Evolutionary conservation across 1,140 invertebrate genomes (phyloP).

Genomic region (Lordiphosa stackelbergi): DNA sequence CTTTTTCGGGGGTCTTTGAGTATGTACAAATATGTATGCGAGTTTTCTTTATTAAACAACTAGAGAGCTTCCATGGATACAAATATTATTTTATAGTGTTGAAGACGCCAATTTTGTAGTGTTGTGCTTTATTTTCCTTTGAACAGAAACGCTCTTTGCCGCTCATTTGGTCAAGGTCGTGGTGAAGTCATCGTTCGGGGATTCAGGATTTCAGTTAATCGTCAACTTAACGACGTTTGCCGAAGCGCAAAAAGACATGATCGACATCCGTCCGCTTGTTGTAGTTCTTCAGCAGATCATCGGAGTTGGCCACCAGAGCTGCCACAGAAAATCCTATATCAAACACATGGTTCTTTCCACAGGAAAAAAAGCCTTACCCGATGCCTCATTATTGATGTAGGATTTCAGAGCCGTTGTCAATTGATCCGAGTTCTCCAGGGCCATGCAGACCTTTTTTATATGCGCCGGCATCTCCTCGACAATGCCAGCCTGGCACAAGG

Average conservation of each 20-base stretch:
- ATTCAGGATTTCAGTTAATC: neutral
- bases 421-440: slow-evolving; percentile 74
- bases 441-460: slow-evolving; percentile 72
- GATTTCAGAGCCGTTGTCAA: slow-evolving; percentile 64
- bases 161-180: slow-evolving; percentile 38
- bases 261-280: slow-evolving; percentile 87
- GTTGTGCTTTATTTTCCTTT: slow-evolving; percentile 16
- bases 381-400: slow-evolving; percentile 75
- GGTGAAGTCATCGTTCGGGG: slow-evolving; percentile 8
- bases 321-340: slow-evolving; percentile 3
- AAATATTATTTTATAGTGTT: slow-evolving; percentile 28
- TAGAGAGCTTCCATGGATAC: slow-evolving; percentile 67
- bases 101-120: slow-evolving; percentile 44
- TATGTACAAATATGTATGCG: slow-evolving; percentile 44
- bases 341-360: neutral
- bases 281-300: slow-evolving; percentile 74
- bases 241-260: slow-evolving; percentile 87
- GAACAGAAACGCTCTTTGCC: slow-evolving; percentile 39
- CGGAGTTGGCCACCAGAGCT: slow-evolving; percentile 67
- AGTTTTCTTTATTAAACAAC: slow-evolving; percentile 25
- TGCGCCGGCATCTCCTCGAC: slow-evolving; percentile 73
- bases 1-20: slow-evolving; percentile 53
- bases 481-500: slow-evolving; percentile 67
- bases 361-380: slow-evolving; percentile 40
- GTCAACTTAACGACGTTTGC: slow-evolving; percentile 78